Conservation (phyloP, 2,888 invertebrate species). For the Eucera pruinosa region DNA sequence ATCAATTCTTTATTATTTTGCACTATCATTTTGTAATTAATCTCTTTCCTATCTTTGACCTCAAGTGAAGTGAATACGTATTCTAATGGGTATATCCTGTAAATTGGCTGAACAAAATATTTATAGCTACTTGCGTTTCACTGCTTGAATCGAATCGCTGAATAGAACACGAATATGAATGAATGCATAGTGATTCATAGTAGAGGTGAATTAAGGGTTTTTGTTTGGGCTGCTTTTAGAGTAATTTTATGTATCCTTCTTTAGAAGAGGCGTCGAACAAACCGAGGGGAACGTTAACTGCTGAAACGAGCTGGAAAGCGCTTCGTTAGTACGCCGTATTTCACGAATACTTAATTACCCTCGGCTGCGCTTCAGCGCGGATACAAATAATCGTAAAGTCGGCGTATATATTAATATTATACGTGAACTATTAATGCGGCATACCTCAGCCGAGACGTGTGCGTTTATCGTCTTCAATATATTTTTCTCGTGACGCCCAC, state of each 20-base stretch:
- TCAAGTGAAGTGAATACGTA: no score
- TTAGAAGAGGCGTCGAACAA: slow-evolving; percentile 66
- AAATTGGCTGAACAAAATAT: no score
- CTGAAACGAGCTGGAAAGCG: slow-evolving; percentile 73
- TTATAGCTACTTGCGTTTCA: no score
- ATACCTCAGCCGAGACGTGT: slow-evolving; percentile 2
- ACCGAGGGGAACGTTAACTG: slow-evolving; percentile 67
- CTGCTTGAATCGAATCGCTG: no score
- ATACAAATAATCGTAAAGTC: slow-evolving; percentile 58
- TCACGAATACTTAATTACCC: slow-evolving; percentile 74
- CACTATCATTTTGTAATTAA: no score
- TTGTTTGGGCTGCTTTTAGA: background rate
- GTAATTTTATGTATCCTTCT: slow-evolving; percentile 37
- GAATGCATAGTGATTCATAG: no score
- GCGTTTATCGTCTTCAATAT: slow-evolving; percentile 44
- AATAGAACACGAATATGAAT: no score
- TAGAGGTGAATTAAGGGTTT: background rate
- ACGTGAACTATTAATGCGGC: slow-evolving; percentile 41
- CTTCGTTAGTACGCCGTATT: slow-evolving; percentile 72
- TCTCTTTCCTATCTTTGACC: no score
- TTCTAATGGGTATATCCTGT: no score
- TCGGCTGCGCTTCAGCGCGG: slow-evolving; percentile 54
- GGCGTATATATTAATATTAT: slow-evolving; percentile 56
- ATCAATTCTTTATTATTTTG: no score
- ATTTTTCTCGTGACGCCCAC: slow-evolving; percentile 35